Evolutionary conservation across 1,140 invertebrate genomes (phyloP).

Genomic region (Heterodera schachtii): DNA sequence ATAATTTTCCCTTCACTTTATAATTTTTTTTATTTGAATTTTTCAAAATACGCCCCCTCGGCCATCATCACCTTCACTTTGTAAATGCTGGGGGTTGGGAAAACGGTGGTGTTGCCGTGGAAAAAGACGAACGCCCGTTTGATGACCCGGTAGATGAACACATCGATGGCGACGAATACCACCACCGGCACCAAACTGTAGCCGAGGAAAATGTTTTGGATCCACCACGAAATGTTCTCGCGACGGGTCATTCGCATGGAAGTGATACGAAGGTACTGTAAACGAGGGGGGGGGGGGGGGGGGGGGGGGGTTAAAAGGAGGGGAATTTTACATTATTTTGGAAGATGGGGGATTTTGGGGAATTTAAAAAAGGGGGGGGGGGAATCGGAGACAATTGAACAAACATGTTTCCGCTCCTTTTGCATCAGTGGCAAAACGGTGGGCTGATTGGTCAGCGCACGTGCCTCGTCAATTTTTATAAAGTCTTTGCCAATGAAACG

Average conservation of each 20-base stretch:
- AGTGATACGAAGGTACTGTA: conserved; percentile 37
- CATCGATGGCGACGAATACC: conserved; percentile 37
- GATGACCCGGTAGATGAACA: conserved; percentile 39
- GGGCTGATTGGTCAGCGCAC: conserved; percentile 18
- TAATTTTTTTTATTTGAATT: too few species aligned
- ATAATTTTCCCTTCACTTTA: too few species aligned
- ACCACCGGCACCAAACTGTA: conserved; percentile 35
- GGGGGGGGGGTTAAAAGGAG: not conserved
- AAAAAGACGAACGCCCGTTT: conserved; percentile 42
- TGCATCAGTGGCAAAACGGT: conserved; percentile 37
- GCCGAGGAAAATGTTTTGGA: conserved; percentile 7
- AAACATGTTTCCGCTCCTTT: conserved; percentile 40
- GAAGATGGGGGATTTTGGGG: too few species aligned
- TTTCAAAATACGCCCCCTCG: too few species aligned
- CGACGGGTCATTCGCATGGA: conserved; percentile 23
- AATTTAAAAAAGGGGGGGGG: not conserved
- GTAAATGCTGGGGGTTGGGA: conserved; percentile 46
- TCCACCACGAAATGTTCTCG: conserved; percentile 26
- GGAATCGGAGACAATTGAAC: not conserved
- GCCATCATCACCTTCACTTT: conserved; percentile 36
- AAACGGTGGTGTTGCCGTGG: conserved; percentile 30
- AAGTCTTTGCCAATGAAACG: conserved; percentile 38
- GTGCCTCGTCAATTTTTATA: conserved; percentile 33
- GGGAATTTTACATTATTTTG: too few species aligned
- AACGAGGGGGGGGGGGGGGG: not conserved